Conservation (phyloP, 1,140 invertebrate species). For the Drosophila rufa region DNA sequence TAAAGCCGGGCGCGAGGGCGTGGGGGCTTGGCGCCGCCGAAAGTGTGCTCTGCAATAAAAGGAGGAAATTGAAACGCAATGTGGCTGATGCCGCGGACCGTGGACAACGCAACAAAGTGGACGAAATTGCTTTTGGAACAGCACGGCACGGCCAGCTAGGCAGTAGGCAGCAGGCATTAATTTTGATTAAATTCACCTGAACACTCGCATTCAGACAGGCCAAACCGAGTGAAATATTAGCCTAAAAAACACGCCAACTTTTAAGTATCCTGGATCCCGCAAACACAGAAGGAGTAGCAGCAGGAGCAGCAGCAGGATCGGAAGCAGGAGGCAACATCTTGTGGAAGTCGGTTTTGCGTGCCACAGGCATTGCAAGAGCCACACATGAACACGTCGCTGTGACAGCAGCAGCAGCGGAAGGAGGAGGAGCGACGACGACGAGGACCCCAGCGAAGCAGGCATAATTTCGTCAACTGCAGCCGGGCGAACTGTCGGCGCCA, state of each 20-base stretch:
- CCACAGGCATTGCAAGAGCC: constrained; percentile 62
- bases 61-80: constrained; percentile 75
- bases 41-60: constrained; percentile 40
- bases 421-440: constrained; percentile 13
- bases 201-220: constrained; percentile 8
- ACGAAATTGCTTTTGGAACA: constrained; percentile 80
- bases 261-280: constrained; percentile 5
- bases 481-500: constrained; percentile 44
- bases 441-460: constrained; percentile 33
- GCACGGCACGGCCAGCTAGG: constrained; percentile 18
- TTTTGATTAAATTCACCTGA: constrained; percentile 77
- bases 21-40: constrained; percentile 33
- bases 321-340: constrained; percentile 19
- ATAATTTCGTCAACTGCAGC: constrained; percentile 73
- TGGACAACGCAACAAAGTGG: constrained; percentile 81
- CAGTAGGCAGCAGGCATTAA: constrained; percentile 47
- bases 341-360: constrained; percentile 63
- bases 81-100: constrained; percentile 77
- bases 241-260: constrained; percentile 25
- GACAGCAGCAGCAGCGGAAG: constrained; percentile 45
- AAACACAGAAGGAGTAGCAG: constrained; percentile 19
- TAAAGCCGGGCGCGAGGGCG: constrained; percentile 66
- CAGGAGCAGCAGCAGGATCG: constrained; percentile 11
- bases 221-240: constrained; percentile 46
- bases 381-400: constrained; percentile 75